Conservation (phyloP, 2,113 vertebrate species). For the Hemicordylus capensis region DNA sequence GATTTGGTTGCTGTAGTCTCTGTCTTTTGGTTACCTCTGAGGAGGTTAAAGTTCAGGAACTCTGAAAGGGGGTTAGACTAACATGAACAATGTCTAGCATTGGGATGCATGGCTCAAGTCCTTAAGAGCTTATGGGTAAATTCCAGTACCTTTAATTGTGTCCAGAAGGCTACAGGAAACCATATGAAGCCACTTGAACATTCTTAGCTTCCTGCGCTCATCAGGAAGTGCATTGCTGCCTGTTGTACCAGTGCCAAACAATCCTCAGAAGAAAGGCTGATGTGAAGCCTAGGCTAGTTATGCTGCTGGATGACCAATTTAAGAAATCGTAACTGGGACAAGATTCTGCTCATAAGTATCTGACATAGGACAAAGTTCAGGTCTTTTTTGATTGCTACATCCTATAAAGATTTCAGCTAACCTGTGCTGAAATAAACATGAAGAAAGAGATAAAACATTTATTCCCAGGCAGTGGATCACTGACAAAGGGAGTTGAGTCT, state of each 20-base stretch:
- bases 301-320: neutral
- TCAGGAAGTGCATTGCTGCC: neutral
- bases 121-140: neutral
- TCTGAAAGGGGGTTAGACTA: neutral
- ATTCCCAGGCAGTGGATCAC: neutral
- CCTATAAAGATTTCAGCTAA: neutral
- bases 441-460: slow-evolving; percentile 11
- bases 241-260: neutral
- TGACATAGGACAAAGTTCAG: slow-evolving; percentile 2
- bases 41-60: slow-evolving; percentile 1
- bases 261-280: neutral
- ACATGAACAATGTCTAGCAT: neutral
- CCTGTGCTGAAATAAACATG: slow-evolving; percentile 19
- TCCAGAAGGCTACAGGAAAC: neutral
- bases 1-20: neutral
- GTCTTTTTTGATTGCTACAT: slow-evolving; percentile 17
- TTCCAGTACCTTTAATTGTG: neutral
- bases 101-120: neutral
- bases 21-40: neutral
- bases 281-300: neutral
- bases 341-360: neutral
- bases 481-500: neutral
- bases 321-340: neutral
- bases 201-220: neutral
- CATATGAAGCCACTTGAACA: neutral